Base-by-base conservation (phyloP, 2,888 invertebrate species). In the Temnothorax rugatulus region DNA sequence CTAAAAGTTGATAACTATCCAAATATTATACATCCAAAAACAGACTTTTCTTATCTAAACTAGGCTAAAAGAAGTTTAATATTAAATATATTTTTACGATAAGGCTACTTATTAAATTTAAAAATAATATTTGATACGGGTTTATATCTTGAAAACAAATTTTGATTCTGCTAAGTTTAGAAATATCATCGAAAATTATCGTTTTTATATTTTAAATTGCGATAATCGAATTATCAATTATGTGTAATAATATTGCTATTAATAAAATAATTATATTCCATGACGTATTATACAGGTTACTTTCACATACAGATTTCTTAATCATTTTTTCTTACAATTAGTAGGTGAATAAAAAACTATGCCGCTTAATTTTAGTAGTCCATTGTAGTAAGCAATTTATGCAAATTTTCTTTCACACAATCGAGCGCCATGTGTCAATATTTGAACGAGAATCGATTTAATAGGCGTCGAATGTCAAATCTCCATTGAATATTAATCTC, bases 381-480 rank as follows among this genome's bases (percentile, higher is more conserved):
- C 63, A 59, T 71, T 13, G 29, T 63, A 29, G 61, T 71, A 59
- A 47, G 59, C 21, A 15, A 57, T 66, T 76, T 47, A 77, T 71
- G n/a, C 21, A 34, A 44, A 11, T 79, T 73, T 50, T 79, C 47
- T 47, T 59, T 59, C 38, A 79, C 13, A 54, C 8, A 29, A 73
- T 59, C 34, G 34, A 2, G 34, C 34, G n/a, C 25, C 18, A 79
- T 47, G 7, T 59, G 34, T 79, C 74, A 79, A 79, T 79, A 73
- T 79, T 79, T 79, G 59, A 47, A 59, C 74, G 5, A 77, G 34
- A 79, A 59, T 47, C 74, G 34, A 73, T 73, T 64, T 73, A 74
- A 79, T 57, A 57, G 73, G 8, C 47, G 34, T 73, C 59, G 74
- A 73, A 73, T 79, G 59, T 79, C 79, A 74, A 59, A 73, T 79